These are phyloP conservation scores for Drosophila infuscata DNA, from an alignment of 2,888 invertebrate species.

Conservation along the genomic window DNA sequence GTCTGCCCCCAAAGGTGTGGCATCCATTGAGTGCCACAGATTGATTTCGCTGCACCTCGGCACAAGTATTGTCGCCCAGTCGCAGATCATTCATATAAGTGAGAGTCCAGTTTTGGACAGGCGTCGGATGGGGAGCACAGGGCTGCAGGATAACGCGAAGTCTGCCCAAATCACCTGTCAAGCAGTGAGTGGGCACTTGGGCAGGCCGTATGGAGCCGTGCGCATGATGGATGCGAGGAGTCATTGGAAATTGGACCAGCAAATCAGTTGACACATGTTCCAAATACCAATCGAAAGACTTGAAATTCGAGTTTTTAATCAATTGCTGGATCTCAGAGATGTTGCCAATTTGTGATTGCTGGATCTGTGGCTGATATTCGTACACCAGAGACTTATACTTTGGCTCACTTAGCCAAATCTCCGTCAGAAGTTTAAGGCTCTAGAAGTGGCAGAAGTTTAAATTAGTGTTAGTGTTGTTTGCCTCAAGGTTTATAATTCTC, in stretches of 20 bases:
- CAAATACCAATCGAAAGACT: conserved; percentile 96
- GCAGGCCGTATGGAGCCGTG: conserved; percentile 90
- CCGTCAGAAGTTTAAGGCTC: conserved; percentile 96
- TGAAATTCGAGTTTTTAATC: conserved; percentile 84
- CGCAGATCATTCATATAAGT: conserved; percentile 76
- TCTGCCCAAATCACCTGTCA: conserved; percentile 69
- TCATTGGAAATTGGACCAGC: conserved; percentile 92
- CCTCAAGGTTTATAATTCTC: too few species aligned
- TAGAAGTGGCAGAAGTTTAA: conserved; percentile 73
- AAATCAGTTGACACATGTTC: conserved; percentile 95
- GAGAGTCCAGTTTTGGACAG: conserved; percentile 71
- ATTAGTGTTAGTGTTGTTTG: background rate
- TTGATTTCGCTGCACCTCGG: conserved; percentile 91
- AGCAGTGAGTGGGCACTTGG: conserved; percentile 87
- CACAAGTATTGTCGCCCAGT: conserved; percentile 88
- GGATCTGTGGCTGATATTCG: conserved; percentile 91
- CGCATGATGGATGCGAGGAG: conserved; percentile 93
- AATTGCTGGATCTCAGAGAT: conserved; percentile 27
- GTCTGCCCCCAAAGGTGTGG: conserved; percentile 95
- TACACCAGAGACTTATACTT: conserved; percentile 94
- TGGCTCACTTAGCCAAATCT: conserved; percentile 96
- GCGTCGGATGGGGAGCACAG: conserved; percentile 46
- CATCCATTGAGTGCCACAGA: conserved; percentile 92
- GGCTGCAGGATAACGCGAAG: conserved; percentile 54
- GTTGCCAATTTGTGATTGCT: conserved; percentile 87